Evolutionary conservation across 2,888 invertebrate genomes (phyloP), one percentile per base, ranked within the genome.

Genomic region (Suillia variegata): DNA sequence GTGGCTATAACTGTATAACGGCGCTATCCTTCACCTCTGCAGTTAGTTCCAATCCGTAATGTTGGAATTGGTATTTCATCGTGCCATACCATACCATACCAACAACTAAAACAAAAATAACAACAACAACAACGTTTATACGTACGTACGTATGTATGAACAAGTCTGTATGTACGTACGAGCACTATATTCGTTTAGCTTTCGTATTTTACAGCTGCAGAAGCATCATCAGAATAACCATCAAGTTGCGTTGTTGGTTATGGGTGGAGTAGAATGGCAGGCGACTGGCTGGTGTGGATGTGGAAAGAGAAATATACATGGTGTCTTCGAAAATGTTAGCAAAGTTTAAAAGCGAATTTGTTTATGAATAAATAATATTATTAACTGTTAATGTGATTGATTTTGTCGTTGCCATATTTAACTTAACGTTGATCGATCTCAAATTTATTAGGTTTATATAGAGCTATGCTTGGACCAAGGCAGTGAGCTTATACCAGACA

Each of bases 1-100:
- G 58, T 47, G 47, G 48, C 48, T 47, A 55, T 51, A 42, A 51
- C 8, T 21, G 52, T 45, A 26, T 49, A 57, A 54, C 17, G 33
- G 54, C 56, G 50, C n/a, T 59, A 64, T 64, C 64, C 62, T 64
- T 64, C 64, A 64, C 60, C 64, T 64, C 51, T 59, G 24, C 47
- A 33, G 52, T 48, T 33, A 38, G 22, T 48, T 55, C 22, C 48
- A 33, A 20, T 31, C 3, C 56, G 38, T 53, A 22, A 33, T 54
- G 45, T 22, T 58, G 47, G 53, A 47, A 53, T 47, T 58, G 58
- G 58, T 47, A 58, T 54, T 54, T 55, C 54, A 15, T 31, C 33
- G 42, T 42, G 54, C 47, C 6, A n/a, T 1, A 61, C n/a, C 34
- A 42, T 61, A 57, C 56, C 60, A 61, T 58, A 69, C 58, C 58